Evolutionary conservation across 2,797 vertebrate species (phyloP), one percentile per base, ranked within the genome.

Genomic region (Rhinoraja longicauda): DNA sequence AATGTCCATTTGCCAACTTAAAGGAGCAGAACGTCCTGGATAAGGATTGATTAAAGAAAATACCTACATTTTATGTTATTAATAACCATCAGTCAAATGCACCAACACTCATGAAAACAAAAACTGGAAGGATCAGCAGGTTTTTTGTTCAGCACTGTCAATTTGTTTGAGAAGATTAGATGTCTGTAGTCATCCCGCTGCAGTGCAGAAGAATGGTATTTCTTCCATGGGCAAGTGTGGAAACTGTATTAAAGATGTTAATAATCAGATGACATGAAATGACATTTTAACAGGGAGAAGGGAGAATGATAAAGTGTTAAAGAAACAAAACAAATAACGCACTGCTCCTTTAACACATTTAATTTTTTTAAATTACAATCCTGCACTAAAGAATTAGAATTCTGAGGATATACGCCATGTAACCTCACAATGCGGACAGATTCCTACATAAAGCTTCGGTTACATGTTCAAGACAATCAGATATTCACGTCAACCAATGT

Each of bases 321-420:
- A 88, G 64, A 88, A 88, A 53, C 70, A 86, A 62, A 88, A 88
- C 59, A 88, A 64, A n/a, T 24, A 88, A 67, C 17, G 59, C 88
- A 88, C 62, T 88, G 84, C 84, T 88, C 84, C 84, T 88, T 88
- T 88, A 88, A 88, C 62, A 88, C 15, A 64, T 88, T 88, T 84
- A 64, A 64, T 59, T 59, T 59, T 59, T 26, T 62, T 64, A 9
- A 88, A 88, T 88, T 67, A 88, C 84, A 88, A 88, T 67, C 84
- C n/a, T 88, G 62, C 36, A 36, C 10, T 62, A 62, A 4, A 67
- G 21, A 88, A 88, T 88, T 67, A 10, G 62, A 88, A 88, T 88
- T 36, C n/a, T 32, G n/a, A 39, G 59, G 7, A 88, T 7, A 64
- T 36, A 67, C 36, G n/a, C 84, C n/a, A 88, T 67, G 84, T 62